A percentile compares a stretch with the other conserved stretches of the same genome.
Conservation (phyloP, 2,888 invertebrate genomes). For the Sphaerophoria taeniata region DNA sequence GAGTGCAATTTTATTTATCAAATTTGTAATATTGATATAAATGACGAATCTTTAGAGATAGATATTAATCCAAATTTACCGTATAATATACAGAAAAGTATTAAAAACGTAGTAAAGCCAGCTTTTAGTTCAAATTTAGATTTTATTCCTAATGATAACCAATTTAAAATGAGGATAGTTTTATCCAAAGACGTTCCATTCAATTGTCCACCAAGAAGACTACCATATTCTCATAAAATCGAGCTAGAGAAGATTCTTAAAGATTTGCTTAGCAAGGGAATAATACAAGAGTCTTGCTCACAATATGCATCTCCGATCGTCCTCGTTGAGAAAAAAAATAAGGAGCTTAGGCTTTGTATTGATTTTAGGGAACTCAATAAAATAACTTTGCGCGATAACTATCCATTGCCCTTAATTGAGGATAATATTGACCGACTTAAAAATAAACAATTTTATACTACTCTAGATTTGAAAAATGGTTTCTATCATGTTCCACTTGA, state of each 20-base stretch:
- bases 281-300: slow-evolving; percentile 54
- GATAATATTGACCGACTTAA: slow-evolving; percentile 49
- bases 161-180: slow-evolving; percentile 47
- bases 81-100: slow-evolving; percentile 6
- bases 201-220: slow-evolving; percentile 48
- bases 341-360: slow-evolving; percentile 53
- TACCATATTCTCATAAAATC: slow-evolving; percentile 46
- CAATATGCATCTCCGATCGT: slow-evolving; percentile 64
- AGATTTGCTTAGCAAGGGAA: slow-evolving; percentile 26
- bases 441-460: background rate
- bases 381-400: slow-evolving; percentile 56
- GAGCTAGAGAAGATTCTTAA: slow-evolving; percentile 8
- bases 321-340: slow-evolving; percentile 62
- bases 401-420: slow-evolving; percentile 64
- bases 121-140: slow-evolving; percentile 14
- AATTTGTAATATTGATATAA: slow-evolving; percentile 53
- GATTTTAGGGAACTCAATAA: slow-evolving; percentile 62
- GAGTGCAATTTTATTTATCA: slow-evolving; percentile 31
- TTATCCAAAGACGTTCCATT: slow-evolving; percentile 48
- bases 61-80: slow-evolving; percentile 31
- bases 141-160: slow-evolving; percentile 1
- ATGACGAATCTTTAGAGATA: slow-evolving; percentile 16
- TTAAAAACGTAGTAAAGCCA: slow-evolving; percentile 27
- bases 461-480: background rate
- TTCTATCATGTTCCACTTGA: slow-evolving; percentile 28